Evolutionary conservation across 2,888 invertebrate genomes (phyloP).

Genomic region (Campoplex nolae): DNA sequence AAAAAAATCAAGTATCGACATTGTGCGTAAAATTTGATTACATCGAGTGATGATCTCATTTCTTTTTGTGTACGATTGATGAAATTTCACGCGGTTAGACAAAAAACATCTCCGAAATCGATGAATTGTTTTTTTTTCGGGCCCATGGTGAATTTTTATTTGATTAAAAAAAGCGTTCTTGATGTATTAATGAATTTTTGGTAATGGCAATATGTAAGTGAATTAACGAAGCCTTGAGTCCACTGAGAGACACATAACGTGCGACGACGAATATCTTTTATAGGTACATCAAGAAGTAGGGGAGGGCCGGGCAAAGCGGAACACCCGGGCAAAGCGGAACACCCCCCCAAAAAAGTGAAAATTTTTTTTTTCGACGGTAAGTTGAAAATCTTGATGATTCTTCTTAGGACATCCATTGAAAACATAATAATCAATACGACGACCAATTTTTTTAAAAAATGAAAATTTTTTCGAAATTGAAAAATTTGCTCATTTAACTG

Average conservation of each 20-base stretch:
- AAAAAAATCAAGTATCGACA: background rate
- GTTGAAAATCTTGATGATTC: no score
- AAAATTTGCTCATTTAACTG: no score
- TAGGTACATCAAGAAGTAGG: constrained; percentile 58
- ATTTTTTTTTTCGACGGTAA: no score
- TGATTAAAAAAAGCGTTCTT: constrained; percentile 32
- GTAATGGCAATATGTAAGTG: constrained; percentile 16
- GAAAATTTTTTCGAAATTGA: no score
- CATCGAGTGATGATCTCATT: constrained; percentile 34
- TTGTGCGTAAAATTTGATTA: constrained; percentile 39
- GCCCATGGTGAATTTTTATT: constrained; percentile 6
- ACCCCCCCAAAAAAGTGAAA: no score
- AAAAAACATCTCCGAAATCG: constrained; percentile 28
- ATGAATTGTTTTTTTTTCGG: constrained; percentile 10
- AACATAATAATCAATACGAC: no score
- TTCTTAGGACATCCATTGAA: no score
- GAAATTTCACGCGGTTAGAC: constrained; percentile 14
- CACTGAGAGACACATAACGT: constrained; percentile 57
- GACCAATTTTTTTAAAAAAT: no score
- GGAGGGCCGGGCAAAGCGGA: no score
- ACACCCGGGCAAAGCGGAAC: no score
- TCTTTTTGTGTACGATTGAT: background rate
- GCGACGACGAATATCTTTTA: constrained; percentile 61
- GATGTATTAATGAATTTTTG: constrained; percentile 14
- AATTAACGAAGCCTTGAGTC: constrained; percentile 47